Evolutionary conservation across 2,797 vertebrate genomes (phyloP).

Genomic region (Danio kyathit): DNA sequence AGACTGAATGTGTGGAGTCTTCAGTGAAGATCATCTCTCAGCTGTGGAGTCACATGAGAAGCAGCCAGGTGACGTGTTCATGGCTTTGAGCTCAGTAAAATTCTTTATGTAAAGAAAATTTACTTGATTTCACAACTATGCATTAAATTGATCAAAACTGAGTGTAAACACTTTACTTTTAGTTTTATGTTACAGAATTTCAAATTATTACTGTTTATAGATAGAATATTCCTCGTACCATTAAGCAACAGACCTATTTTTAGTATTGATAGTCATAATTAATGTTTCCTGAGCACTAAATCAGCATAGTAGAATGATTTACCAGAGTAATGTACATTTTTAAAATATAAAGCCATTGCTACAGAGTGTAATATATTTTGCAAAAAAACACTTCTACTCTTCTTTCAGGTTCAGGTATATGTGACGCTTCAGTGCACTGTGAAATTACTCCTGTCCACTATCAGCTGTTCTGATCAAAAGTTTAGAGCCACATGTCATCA

Average conservation of each 20-base stretch:
- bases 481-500: constrained; percentile 80
- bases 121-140: neutral
- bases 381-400: neutral
- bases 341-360: neutral
- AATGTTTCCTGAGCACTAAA: neutral
- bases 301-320: neutral
- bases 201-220: neutral
- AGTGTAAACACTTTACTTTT: too few relatives aligned
- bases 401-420: constrained; percentile 79
- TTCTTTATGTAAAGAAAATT: neutral
- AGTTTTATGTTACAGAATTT: too few relatives aligned
- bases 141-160: neutral
- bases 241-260: neutral
- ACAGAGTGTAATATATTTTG: neutral
- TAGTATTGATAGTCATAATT: neutral
- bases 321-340: neutral
- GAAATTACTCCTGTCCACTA: constrained; percentile 82
- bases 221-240: neutral
- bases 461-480: constrained; percentile 81
- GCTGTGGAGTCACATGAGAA: constrained; percentile 83
- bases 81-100: neutral
- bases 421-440: constrained; percentile 80
- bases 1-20: constrained; percentile 69
- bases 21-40: constrained; percentile 74
- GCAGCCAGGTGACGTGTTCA: constrained; percentile 81